These are phyloP conservation scores for Myotis vivesi DNA, from an alignment of 2,797 vertebrate genomes.

Conservation along the genomic window DNA sequence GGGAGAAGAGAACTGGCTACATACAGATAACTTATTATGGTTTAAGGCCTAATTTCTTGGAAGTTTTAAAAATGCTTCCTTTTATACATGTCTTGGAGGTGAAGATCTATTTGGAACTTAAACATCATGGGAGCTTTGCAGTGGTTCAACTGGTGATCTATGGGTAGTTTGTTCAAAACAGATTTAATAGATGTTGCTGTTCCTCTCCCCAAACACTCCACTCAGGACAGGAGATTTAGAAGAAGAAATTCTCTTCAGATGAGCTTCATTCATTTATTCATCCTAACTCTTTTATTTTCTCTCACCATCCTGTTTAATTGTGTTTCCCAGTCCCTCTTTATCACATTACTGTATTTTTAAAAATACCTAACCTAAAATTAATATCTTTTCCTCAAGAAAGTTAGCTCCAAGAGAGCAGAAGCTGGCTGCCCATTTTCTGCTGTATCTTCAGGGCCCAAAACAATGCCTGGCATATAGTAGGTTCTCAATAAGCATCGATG, in stretches of 20 bases:
- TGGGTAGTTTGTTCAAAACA: conserved; percentile 5
- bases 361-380: neutral
- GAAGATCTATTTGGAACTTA: neutral
- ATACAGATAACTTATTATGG: neutral
- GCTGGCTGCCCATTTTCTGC: neutral
- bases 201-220: neutral
- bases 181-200: neutral
- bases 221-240: neutral
- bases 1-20: neutral
- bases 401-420: neutral
- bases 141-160: neutral
- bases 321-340: neutral
- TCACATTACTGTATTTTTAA: neutral
- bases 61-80: conserved; percentile 6
- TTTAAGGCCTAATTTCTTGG: conserved; percentile 16
- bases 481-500: neutral
- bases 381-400: neutral
- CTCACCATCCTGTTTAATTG: neutral
- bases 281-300: conserved; percentile 2
- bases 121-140: neutral
- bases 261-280: neutral
- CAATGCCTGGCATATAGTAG: neutral
- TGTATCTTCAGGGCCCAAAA: neutral
- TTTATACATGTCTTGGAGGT: conserved; percentile 34
- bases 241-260: neutral